phyloP scores from a whole-genome alignment of 2,797 vertebrate species.

The Amniataba percoides region DNA sequence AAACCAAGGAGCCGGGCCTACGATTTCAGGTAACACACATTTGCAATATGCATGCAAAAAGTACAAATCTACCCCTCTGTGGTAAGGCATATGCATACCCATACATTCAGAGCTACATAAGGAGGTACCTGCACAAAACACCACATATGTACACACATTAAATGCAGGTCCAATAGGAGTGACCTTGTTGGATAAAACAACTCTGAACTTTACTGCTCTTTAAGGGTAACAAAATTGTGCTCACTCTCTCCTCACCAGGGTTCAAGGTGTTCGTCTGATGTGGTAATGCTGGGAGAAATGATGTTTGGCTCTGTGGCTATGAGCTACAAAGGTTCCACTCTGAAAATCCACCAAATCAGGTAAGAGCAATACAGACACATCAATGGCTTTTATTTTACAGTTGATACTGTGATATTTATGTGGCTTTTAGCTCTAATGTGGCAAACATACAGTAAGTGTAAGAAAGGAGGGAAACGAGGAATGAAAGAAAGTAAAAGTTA shows the following conservation, averaged over 20 bases:
- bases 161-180: not conserved
- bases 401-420: not conserved
- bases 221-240: not conserved
- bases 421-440: not conserved
- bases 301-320: slow-evolving; percentile 99
- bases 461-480: not conserved
- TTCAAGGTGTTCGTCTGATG: slow-evolving; percentile 93
- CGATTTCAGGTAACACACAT: slow-evolving; percentile 80
- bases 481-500: not conserved
- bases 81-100: not conserved
- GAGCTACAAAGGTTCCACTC: slow-evolving; percentile 98
- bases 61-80: not conserved
- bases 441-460: not conserved
- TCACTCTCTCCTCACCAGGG: slow-evolving; percentile 77
- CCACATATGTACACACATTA: not conserved
- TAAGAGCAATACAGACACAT: slow-evolving; percentile 65
- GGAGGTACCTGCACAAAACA: not conserved
- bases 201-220: not conserved
- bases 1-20: slow-evolving; percentile 88
- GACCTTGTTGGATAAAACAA: not conserved
- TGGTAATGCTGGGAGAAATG: slow-evolving; percentile 99
- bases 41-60: not conserved
- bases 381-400: not conserved
- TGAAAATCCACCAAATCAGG: slow-evolving; percentile 99
- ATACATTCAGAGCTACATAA: not conserved